Evolutionary conservation across 2,888 invertebrate species (phyloP), one percentile per base, ranked within the genome.

Genomic region (Aspidiotus destructor): DNA sequence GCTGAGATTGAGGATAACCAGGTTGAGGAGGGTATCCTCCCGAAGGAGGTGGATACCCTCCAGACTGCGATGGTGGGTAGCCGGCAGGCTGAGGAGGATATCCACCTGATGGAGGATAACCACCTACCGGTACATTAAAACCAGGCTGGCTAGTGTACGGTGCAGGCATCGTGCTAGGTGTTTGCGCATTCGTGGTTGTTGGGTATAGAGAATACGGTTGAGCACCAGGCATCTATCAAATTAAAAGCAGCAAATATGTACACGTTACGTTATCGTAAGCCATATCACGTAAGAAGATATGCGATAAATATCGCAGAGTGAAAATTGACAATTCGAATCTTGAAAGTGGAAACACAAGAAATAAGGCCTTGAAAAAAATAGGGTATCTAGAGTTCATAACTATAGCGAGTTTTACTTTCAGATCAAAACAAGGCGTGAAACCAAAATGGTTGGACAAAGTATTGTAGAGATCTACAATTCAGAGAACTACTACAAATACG

Each of bases 71-170:
- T 52, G 72, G 52, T 62, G 75, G 74, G 70, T 76, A 74, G 8
- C 74, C 70, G 13, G 72, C 73, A 40, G 76, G 71, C 57, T 74
- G 73, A 15, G 76, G 75, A 70, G 77, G 77, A 48, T 75, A 74
- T 72, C 76, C 77, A 69, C 77, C 74, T 28, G 28, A 28, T 28
- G 28, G 28, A 28, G 28, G 28, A 28, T 28, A 28, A 28, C 28
- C 28, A 28, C 28, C 28, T 28, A 28, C 1, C 28, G 28, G 28
- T 28, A 28, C 28, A 69, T 74, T 76, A 57, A 65, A 62, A 63
- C 63, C 62, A 52, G 65, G 62, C 48, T 67, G 60, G 15, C n/a
- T 61, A 10, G 71, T 69, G 60, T 70, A 71, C 52, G 70, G 61
- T 54, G 62, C 62, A n/a, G 70, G 60, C 41, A 62, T 61, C n/a